These are phyloP conservation scores for Phyllotis vaccarum DNA, from an alignment of 2,797 vertebrate genomes.

Conservation along the genomic window DNA sequence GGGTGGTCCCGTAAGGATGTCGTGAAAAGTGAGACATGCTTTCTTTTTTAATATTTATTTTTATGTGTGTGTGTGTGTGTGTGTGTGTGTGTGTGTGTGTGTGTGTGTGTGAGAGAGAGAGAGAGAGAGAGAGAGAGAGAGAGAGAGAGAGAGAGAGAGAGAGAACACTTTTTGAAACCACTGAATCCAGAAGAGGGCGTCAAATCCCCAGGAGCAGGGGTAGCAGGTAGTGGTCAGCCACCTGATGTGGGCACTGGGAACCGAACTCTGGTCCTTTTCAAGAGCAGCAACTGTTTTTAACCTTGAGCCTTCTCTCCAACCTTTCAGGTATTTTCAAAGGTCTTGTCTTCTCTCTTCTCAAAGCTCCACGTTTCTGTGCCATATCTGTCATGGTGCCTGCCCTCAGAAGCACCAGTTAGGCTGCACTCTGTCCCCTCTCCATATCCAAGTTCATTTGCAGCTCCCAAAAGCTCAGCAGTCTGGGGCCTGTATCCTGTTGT, in stretches of 20 bases:
- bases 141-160: no score
- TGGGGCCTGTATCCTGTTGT: conserved; percentile 53
- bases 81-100: background rate
- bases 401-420: background rate
- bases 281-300: background rate
- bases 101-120: background rate
- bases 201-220: background rate
- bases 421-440: background rate
- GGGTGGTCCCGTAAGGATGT: background rate
- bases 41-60: background rate
- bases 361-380: background rate
- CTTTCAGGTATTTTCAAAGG: background rate
- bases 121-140: background rate
- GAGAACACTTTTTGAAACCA: background rate
- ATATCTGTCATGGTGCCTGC: background rate
- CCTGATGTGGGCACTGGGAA: background rate
- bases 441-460: conserved; percentile 11
- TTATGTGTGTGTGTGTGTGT: background rate
- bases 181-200: background rate
- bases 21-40: background rate
- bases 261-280: background rate
- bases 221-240: background rate
- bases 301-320: background rate
- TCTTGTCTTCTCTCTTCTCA: background rate
- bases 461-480: background rate